Base-by-base conservation (phyloP, 30 jellyfish, hydroid and myxozoan species). In the Mastigias papua region DNA sequence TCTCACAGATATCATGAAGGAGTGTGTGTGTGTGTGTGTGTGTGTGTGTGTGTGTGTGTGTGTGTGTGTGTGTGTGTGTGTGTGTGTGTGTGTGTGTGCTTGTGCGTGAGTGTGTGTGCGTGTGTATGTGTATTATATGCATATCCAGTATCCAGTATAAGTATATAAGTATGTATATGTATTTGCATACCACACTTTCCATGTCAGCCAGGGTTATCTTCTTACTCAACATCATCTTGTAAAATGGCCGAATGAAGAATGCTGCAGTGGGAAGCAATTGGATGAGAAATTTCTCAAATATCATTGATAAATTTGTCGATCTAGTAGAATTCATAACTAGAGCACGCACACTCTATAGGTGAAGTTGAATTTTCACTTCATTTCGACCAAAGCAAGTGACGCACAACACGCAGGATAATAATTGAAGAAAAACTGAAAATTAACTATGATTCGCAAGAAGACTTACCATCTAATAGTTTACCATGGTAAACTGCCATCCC, bases 401-500 rank as follows among this genome's bases (percentile, higher is more conserved):
- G n/a, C n/a, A n/a, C n/a, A n/a, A n/a, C n/a, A n/a, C n/a, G n/a
- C n/a, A n/a, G n/a, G n/a, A n/a, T n/a, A n/a, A n/a, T n/a, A n/a
- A n/a, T n/a, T n/a, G n/a, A n/a, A n/a, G n/a, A n/a, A n/a, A n/a
- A n/a, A n/a, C n/a, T n/a, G n/a, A n/a, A n/a, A n/a, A n/a, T n/a
- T n/a, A n/a, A n/a, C n/a, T n/a, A n/a, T n/a, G n/a, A n/a, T n/a
- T n/a, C n/a, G n/a, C n/a, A n/a, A n/a, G n/a, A n/a, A n/a, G 25
- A 48, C 92, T 9, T 49, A 94, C 98, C 98, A 57, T 94, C 98
- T 19, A 94, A 72, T 9, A 94, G 92, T 80, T 86, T 89, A 21
- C 98, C 98, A 80, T 94, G 98, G 66, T 83, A 94, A 49, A 94
- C 98, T 31, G 98, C 98, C 98, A 94, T 94, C 27, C 98, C 98